Conservation (phyloP, 2,113 vertebrate genomes). For the Toxotes chatareus region DNA sequence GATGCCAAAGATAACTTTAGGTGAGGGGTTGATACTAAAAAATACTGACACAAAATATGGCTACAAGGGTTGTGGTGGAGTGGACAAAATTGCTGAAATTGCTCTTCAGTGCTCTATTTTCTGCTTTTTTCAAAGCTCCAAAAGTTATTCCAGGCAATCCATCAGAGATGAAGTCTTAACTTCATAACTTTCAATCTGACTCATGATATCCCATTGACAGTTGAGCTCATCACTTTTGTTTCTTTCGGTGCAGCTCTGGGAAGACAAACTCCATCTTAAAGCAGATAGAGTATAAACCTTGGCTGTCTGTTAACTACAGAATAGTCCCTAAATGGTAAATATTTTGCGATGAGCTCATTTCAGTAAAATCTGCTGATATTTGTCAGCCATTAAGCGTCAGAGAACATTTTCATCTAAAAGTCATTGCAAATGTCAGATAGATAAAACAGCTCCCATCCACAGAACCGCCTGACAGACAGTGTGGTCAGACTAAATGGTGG, state of each 20-base stretch:
- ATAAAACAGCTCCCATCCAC: slow-evolving; percentile 63
- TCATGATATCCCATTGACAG: slow-evolving; percentile 37
- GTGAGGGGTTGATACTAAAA: slow-evolving; percentile 55
- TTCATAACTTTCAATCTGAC: slow-evolving; percentile 35
- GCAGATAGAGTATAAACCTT: slow-evolving; percentile 15
- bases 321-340: slow-evolving; percentile 31
- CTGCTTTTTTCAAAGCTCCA: not conserved
- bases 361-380: slow-evolving; percentile 46
- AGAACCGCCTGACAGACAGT: slow-evolving; percentile 46
- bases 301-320: slow-evolving; percentile 8
- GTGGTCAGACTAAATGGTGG: slow-evolving; percentile 52
- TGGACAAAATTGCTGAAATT: slow-evolving; percentile 67
- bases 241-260: not conserved
- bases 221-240: slow-evolving; percentile 27
- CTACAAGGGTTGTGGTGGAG: slow-evolving; percentile 33
- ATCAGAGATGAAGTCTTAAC: slow-evolving; percentile 26
- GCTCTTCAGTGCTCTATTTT: slow-evolving; percentile 41
- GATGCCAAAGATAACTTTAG: slow-evolving; percentile 61
- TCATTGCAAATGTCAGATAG: slow-evolving; percentile 74
- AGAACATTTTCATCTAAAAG: slow-evolving; percentile 63
- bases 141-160: slow-evolving; percentile 29
- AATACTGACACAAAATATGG: slow-evolving; percentile 62
- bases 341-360: slow-evolving; percentile 46
- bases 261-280: slow-evolving; percentile 24
- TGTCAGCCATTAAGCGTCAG: slow-evolving; percentile 47